A percentile compares a stretch with the other conserved stretches of the same genome.
These are phyloP conservation scores for Xylota sylvarum DNA, from an alignment of 2,888 invertebrate species.

Conservation along the genomic window DNA sequence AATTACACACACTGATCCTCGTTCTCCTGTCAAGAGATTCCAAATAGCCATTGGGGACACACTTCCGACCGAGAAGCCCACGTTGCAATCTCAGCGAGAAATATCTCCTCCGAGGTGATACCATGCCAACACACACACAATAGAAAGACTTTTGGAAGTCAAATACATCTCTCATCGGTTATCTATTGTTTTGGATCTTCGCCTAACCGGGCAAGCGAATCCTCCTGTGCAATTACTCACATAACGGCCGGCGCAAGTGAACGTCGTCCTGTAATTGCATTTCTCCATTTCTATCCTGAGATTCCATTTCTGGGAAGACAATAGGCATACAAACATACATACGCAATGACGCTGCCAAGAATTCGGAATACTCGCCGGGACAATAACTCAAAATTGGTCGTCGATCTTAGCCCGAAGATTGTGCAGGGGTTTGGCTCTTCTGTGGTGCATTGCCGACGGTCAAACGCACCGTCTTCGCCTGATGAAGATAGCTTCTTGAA, in stretches of 20 bases:
- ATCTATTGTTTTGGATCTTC: slow-evolving; percentile 66
- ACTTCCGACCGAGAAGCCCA: slow-evolving; percentile 29
- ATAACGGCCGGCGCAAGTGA: slow-evolving; percentile 52
- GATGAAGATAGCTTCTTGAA: slow-evolving; percentile 74
- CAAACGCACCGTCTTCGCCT: slow-evolving; percentile 61
- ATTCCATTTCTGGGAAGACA: slow-evolving; percentile 70
- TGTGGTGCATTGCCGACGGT: slow-evolving; percentile 55
- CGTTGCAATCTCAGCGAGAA: slow-evolving; percentile 32
- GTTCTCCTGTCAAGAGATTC: not conserved
- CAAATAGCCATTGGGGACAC: slow-evolving; percentile 17
- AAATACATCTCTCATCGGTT: slow-evolving; percentile 32
- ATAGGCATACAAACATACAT: too few relatives aligned
- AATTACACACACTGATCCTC: slow-evolving; percentile 57
- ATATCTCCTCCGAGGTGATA: slow-evolving; percentile 33
- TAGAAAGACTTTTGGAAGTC: slow-evolving; percentile 46
- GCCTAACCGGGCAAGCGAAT: slow-evolving; percentile 35
- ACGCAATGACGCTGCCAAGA: slow-evolving; percentile 63
- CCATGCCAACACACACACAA: slow-evolving; percentile 35
- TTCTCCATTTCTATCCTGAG: not conserved
- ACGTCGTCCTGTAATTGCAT: slow-evolving; percentile 66
- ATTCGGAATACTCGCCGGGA: slow-evolving; percentile 64
- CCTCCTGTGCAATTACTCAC: slow-evolving; percentile 71
- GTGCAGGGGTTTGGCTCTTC: slow-evolving; percentile 17
- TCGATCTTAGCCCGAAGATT: slow-evolving; percentile 59
- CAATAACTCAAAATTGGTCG: slow-evolving; percentile 75